phyloP scores from a whole-genome alignment of 2,113 vertebrate genomes.

The Pteronura brasiliensis region DNA sequence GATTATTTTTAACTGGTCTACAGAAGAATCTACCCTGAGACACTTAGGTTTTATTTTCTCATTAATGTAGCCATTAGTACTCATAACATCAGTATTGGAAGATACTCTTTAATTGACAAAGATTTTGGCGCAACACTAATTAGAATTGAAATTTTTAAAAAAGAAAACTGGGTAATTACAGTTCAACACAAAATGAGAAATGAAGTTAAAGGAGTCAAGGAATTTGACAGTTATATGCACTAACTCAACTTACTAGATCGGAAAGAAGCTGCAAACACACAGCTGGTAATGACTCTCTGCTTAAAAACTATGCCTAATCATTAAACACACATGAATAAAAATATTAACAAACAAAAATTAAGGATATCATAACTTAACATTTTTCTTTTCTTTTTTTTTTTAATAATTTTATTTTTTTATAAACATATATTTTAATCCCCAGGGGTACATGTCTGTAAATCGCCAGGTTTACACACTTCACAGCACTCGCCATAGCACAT shows the following conservation, averaged over 20 bases:
- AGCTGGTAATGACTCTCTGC: not conserved
- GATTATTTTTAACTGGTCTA: constrained; percentile 14
- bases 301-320: not conserved
- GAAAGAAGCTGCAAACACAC: not conserved
- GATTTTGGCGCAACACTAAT: not conserved
- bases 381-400: too few relatives aligned
- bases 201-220: not conserved
- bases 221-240: not conserved
- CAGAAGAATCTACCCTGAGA: not conserved
- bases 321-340: not conserved
- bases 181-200: not conserved
- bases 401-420: too few relatives aligned
- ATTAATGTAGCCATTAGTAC: not conserved
- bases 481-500: too few relatives aligned
- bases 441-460: too few relatives aligned
- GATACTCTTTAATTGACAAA: not conserved
- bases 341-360: not conserved
- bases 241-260: not conserved
- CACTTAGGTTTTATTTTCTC: not conserved
- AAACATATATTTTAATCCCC: too few relatives aligned
- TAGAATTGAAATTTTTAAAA: not conserved
- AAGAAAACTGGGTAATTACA: not conserved
- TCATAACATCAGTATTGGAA: not conserved
- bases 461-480: too few relatives aligned
- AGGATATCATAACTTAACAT: not conserved